These are phyloP conservation scores for Micoletzkya japonica DNA, from an alignment of 2,888 invertebrate genomes.

Conservation along the genomic window DNA sequence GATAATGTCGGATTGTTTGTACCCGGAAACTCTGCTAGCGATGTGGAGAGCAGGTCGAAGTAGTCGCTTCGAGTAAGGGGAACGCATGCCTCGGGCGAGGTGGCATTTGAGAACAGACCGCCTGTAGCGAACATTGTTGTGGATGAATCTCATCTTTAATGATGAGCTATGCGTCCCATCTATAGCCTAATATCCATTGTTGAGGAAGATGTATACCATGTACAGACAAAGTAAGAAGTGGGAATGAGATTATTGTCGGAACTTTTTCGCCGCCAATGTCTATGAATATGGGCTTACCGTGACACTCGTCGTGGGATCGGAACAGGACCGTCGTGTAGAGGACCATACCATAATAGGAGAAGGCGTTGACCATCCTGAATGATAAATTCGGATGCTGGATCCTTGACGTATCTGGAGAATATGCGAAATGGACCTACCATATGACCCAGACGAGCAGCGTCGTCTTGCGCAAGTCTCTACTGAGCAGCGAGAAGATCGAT, in stretches of 20 bases:
- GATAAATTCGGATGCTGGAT: not conserved
- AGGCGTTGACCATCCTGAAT: conserved; percentile 73
- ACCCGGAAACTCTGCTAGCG: conserved; percentile 91
- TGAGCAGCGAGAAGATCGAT: conserved; percentile 62
- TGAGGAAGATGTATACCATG: no score
- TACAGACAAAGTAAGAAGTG: no score
- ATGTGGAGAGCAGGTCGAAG: conserved; percentile 88
- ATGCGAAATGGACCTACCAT: conserved; percentile 72
- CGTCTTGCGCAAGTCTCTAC: conserved; percentile 79
- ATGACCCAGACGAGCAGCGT: conserved; percentile 88
- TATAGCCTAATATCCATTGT: not conserved
- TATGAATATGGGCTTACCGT: conserved; percentile 33
- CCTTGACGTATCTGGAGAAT: not conserved
- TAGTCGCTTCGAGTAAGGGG: conserved; percentile 82
- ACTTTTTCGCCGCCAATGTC: no score
- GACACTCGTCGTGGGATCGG: conserved; percentile 69
- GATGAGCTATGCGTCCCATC: not conserved
- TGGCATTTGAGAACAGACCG: conserved; percentile 45
- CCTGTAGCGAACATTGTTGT: no score
- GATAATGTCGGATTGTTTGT: no score
- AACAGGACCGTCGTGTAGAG: conserved; percentile 91
- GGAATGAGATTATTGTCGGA: not conserved
- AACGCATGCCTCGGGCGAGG: conserved; percentile 63
- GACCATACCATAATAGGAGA: conserved; percentile 91
- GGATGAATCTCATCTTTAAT: no score